Conservation (phyloP, 1,140 invertebrate species). For the Heliconius himera region DNA sequence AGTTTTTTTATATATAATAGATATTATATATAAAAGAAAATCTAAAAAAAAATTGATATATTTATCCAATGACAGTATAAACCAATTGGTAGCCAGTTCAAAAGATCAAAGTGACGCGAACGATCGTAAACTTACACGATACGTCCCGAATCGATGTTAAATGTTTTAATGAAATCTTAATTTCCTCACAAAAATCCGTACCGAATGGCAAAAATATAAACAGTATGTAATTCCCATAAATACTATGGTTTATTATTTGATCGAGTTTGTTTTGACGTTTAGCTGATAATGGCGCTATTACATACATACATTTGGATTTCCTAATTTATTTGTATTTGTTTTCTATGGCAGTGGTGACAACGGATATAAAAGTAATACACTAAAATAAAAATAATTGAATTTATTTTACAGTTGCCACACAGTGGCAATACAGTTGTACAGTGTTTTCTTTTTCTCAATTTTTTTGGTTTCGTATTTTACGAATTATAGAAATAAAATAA, state of each 20-base stretch:
- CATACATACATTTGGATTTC: conserved; percentile 19
- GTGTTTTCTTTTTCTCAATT: too few relatives aligned
- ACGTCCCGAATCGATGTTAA: conserved; percentile 14
- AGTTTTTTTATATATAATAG: too few relatives aligned
- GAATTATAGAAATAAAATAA: too few relatives aligned
- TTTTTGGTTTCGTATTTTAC: too few relatives aligned
- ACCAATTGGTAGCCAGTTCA: background rate
- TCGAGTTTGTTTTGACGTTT: conserved; percentile 25
- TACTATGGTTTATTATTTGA: conserved; percentile 26
- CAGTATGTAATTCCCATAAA: conserved; percentile 27
- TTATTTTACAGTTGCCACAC: too few relatives aligned
- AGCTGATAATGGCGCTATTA: conserved; percentile 18
- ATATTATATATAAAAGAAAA: background rate
- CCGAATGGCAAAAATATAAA: conserved; percentile 27
- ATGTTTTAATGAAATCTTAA: conserved; percentile 20
- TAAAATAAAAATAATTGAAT: too few relatives aligned
- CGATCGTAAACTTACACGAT: conserved; percentile 6
- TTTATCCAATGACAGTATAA: background rate
- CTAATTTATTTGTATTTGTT: background rate
- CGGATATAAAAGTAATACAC: too few relatives aligned
- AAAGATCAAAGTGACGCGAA: conserved; percentile 2
- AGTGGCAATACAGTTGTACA: too few relatives aligned
- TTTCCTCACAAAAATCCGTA: conserved; percentile 14
- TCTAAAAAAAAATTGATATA: background rate
- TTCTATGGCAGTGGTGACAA: too few relatives aligned